These are phyloP conservation scores for Hephaestus fuliginosus DNA, from an alignment of 2,797 vertebrate species.

Conservation along the genomic window DNA sequence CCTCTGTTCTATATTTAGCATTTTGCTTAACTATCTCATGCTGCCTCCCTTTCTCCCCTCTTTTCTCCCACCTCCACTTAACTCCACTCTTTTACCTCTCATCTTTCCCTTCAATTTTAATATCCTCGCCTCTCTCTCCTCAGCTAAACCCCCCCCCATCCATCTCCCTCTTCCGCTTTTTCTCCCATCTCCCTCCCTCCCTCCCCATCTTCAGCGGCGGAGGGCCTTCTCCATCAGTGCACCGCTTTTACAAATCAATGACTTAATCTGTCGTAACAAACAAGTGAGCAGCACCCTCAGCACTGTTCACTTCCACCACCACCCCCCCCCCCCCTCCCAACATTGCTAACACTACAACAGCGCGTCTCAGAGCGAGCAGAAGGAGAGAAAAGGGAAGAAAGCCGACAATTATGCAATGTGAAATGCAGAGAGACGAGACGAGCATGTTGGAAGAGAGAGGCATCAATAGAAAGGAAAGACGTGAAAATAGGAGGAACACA, in stretches of 20 bases:
- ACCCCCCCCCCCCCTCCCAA: constrained; percentile 7
- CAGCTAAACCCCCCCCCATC: constrained; percentile 37
- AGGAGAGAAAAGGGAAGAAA: constrained; percentile 14
- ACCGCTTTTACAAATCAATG: constrained; percentile 87
- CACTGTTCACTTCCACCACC: constrained; percentile 33
- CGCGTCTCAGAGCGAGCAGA: constrained; percentile 30
- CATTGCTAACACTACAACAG: constrained; percentile 44
- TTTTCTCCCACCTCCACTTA: constrained; percentile 60
- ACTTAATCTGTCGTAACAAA: constrained; percentile 88
- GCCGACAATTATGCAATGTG: constrained; percentile 15
- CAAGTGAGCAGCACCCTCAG: constrained; percentile 83
- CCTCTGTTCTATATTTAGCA: constrained; percentile 75
- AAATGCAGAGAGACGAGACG: neutral
- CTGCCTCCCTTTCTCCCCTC: constrained; percentile 39
- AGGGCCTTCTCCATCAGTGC: constrained; percentile 84
- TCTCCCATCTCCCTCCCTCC: neutral
- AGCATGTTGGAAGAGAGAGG: neutral
- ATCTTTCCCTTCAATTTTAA: constrained; percentile 37
- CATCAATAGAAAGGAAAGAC: neutral
- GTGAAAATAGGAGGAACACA: too few relatives aligned
- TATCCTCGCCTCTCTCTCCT: constrained; percentile 38
- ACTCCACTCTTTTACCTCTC: constrained; percentile 54
- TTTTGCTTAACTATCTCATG: constrained; percentile 69
- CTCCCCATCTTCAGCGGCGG: constrained; percentile 56
- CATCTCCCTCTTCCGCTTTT: constrained; percentile 16